A percentile compares a stretch with the other conserved stretches of the same genome.
Conservation (phyloP, 1,140 invertebrate species). For the Arctopsyche grandis region DNA sequence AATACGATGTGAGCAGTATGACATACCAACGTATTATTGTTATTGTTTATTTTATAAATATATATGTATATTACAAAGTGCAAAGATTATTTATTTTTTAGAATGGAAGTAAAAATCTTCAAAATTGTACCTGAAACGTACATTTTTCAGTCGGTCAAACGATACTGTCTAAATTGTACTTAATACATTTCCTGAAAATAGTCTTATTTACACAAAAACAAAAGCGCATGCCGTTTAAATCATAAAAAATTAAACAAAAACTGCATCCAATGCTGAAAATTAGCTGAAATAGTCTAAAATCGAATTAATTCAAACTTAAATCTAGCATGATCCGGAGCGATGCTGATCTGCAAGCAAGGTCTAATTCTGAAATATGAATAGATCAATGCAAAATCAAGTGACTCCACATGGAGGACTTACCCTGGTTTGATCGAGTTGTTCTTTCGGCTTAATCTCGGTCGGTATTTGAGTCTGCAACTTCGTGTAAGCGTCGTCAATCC, state of each 20-base stretch:
- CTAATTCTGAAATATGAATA: background rate
- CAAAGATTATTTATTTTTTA: no score
- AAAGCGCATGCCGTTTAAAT: background rate
- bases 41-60: no score
- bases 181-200: background rate
- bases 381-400: conserved; percentile 6
- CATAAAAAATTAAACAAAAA: background rate
- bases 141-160: no score
- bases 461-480: conserved; percentile 78
- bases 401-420: conserved; percentile 64
- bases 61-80: no score
- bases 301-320: background rate
- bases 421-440: conserved; percentile 81
- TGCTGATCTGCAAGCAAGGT: background rate
- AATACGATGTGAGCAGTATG: no score
- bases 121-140: no score
- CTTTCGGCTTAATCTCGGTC: conserved; percentile 76
- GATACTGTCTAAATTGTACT: no score
- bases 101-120: no score
- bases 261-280: background rate
- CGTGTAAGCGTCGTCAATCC: conserved; percentile 79
- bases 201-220: background rate
- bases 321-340: background rate
- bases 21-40: no score
- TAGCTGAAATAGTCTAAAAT: background rate